Evolutionary conservation across 2,888 invertebrate species (phyloP).

Genomic region (Synergus laeviventris): DNA sequence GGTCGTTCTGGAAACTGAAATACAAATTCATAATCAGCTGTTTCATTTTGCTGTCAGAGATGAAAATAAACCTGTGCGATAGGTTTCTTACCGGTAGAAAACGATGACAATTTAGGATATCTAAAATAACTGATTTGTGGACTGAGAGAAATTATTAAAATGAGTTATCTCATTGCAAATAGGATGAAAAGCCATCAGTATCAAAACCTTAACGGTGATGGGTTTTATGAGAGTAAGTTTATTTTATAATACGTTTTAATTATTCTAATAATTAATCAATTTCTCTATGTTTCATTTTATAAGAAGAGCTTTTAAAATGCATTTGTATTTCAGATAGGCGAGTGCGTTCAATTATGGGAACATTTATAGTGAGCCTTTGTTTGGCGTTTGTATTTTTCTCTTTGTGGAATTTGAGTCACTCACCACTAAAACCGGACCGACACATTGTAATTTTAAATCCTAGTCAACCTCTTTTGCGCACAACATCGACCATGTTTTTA

Average conservation of each 20-base stretch:
- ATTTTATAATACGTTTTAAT: background rate
- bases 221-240: conserved; percentile 2
- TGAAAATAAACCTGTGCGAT: background rate
- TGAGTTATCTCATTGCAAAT: conserved; percentile 26
- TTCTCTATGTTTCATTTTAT: background rate
- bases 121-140: background rate
- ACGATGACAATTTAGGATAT: background rate
- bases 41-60: background rate
- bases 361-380: conserved; percentile 15
- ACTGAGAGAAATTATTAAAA: background rate
- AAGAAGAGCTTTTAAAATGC: no score
- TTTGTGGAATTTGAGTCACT: conserved; percentile 38
- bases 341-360: background rate
- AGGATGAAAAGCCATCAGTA: conserved; percentile 15
- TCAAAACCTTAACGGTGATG: conserved; percentile 24
- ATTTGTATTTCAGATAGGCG: conserved; percentile 34
- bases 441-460: conserved; percentile 36
- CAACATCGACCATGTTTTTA: conserved; percentile 77
- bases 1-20: no score
- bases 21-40: background rate
- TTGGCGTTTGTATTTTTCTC: background rate
- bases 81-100: background rate
- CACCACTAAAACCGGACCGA: background rate
- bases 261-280: background rate
- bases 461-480: conserved; percentile 30